These are phyloP conservation scores for Aporophyla nigra DNA, from an alignment of 2,888 invertebrate genomes.

Conservation along the genomic window DNA sequence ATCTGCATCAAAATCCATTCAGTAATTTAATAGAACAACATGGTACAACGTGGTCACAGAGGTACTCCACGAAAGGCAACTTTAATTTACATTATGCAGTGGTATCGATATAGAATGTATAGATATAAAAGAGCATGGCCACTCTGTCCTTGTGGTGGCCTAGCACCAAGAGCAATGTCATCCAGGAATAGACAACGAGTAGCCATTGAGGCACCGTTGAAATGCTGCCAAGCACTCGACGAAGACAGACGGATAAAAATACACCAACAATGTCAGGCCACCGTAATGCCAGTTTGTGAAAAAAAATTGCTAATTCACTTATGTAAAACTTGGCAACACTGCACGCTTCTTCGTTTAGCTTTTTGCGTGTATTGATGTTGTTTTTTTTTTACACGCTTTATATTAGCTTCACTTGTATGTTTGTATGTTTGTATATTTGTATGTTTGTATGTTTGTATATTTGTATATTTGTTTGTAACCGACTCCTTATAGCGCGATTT, in stretches of 20 bases:
- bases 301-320: constrained; percentile 71
- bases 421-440: too few relatives aligned
- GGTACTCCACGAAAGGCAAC: too few relatives aligned
- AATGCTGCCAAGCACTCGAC: constrained; percentile 80
- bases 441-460: too few relatives aligned
- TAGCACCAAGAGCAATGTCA: constrained; percentile 86
- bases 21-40: not conserved
- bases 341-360: constrained; percentile 20
- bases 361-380: constrained; percentile 40
- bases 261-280: constrained; percentile 77
- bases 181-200: constrained; percentile 82
- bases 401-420: too few relatives aligned
- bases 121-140: constrained; percentile 61
- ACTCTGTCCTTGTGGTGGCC: constrained; percentile 74
- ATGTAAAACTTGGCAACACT: constrained; percentile 69
- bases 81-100: not conserved
- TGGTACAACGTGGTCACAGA: not conserved
- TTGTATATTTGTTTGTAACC: too few relatives aligned
- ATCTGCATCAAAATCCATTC: not conserved
- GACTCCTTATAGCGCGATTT: too few relatives aligned
- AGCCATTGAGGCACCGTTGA: constrained; percentile 82
- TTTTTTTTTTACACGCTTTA: constrained; percentile 24
- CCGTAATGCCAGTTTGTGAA: constrained; percentile 64
- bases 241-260: constrained; percentile 79
- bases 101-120: not conserved